These are phyloP conservation scores for Euura lappo DNA, from an alignment of 1,140 invertebrate genomes.

Conservation along the genomic window DNA sequence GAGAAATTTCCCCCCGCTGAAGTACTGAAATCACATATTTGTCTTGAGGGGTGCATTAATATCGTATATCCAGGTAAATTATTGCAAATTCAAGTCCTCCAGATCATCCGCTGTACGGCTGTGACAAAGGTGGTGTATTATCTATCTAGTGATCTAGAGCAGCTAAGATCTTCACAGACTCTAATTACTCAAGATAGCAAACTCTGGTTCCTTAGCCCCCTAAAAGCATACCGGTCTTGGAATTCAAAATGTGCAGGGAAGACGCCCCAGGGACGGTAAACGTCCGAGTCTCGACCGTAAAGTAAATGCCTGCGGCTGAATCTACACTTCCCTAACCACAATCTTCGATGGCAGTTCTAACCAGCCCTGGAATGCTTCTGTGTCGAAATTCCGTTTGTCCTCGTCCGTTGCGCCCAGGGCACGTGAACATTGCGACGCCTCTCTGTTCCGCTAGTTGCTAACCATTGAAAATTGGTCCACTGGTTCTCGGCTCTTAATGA, in stretches of 20 bases:
- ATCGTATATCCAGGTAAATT: too few species aligned
- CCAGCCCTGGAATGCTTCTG: background rate
- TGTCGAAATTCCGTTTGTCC: background rate
- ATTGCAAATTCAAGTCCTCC: too few species aligned
- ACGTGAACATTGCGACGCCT: background rate
- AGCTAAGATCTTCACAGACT: too few species aligned
- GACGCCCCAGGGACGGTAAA: background rate
- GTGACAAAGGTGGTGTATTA: too few species aligned
- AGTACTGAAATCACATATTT: too few species aligned
- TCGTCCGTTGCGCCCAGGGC: conserved; percentile 5
- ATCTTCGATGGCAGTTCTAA: background rate
- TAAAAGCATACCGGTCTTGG: background rate
- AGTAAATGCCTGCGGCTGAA: background rate
- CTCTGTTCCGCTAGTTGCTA: background rate
- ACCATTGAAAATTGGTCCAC: background rate
- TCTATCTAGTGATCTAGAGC: too few species aligned
- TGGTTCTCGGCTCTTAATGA: conserved; percentile 1
- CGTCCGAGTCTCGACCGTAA: background rate
- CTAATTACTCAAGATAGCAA: too few species aligned
- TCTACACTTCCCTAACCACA: background rate
- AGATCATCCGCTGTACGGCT: too few species aligned
- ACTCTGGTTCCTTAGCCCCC: too few species aligned
- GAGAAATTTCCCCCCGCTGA: background rate
- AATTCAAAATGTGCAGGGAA: background rate
- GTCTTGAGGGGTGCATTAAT: too few species aligned